Evolutionary conservation across 2,113 vertebrate species (phyloP).

Genomic region (Recurvirostra avosetta): DNA sequence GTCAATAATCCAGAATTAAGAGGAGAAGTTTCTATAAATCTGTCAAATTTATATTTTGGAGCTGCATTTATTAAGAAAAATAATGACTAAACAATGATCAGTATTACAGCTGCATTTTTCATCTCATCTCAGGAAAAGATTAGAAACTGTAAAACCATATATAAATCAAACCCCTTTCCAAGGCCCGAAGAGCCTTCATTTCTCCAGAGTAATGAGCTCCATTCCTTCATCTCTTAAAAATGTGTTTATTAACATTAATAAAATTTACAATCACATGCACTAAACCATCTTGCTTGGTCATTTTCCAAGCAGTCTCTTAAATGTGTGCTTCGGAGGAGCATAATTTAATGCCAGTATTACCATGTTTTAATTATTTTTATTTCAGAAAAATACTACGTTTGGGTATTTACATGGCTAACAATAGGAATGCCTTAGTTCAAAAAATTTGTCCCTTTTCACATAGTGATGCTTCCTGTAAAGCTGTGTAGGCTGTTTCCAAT

Average conservation of each 20-base stretch:
- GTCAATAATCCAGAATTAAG: background rate
- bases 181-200: background rate
- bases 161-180: slow-evolving; percentile 18
- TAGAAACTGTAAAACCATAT: background rate
- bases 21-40: background rate
- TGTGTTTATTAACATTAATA: slow-evolving; percentile 2
- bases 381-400: background rate
- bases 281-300: background rate
- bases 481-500: background rate
- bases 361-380: background rate
- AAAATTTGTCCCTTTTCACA: background rate
- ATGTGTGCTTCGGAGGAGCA: background rate
- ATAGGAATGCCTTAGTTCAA: background rate
- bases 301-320: slow-evolving; percentile 17
- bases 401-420: background rate
- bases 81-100: background rate
- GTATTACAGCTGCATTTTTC: background rate
- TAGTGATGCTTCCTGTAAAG: background rate
- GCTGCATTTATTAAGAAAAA: slow-evolving; percentile 6
- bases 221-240: background rate
- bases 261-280: background rate
- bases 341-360: background rate
- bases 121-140: slow-evolving; percentile 8
- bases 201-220: background rate
- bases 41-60: background rate